These are phyloP conservation scores for Aurelia sp. DNA, from an alignment of 30 jellyfish, hydroid and myxozoan species.

Conservation along the genomic window DNA sequence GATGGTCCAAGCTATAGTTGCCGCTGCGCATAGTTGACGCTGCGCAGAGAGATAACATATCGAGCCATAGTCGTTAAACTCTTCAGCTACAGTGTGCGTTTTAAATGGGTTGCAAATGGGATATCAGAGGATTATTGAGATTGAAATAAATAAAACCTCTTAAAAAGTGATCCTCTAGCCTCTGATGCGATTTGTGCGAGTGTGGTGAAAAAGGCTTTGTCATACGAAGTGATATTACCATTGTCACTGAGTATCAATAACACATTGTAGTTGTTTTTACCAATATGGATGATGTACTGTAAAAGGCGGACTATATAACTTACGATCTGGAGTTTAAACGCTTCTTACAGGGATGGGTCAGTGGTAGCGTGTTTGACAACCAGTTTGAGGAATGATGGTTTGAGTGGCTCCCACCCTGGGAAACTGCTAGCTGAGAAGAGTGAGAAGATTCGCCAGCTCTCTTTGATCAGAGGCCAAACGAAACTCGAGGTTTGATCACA, in stretches of 20 bases:
- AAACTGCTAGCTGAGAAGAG: too few species aligned
- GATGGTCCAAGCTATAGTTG: too few species aligned
- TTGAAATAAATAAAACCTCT: slow-evolving; percentile 4
- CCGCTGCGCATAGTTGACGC: too few species aligned
- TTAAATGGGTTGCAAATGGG: neutral
- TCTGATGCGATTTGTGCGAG: slow-evolving; percentile 9
- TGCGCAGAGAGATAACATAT: too few species aligned
- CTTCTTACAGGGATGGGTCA: too few species aligned
- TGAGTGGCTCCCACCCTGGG: too few species aligned
- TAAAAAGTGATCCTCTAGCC: slow-evolving; percentile 26
- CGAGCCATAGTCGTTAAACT: neutral
- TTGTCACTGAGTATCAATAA: neutral
- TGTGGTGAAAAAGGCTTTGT: slow-evolving; percentile 1
- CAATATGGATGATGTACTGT: neutral
- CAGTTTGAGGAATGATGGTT: too few species aligned
- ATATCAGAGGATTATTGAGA: slow-evolving; percentile 11
- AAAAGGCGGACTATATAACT: neutral
- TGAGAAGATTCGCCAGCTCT: too few species aligned
- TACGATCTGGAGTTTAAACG: too few species aligned
- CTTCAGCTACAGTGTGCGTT: neutral
- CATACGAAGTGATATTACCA: neutral
- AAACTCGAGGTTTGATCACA: too few species aligned
- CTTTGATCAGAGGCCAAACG: too few species aligned
- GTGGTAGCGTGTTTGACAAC: too few species aligned
- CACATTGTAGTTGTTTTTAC: neutral